Conservation (phyloP, 2,888 invertebrate genomes). For the Agrochola litura region DNA sequence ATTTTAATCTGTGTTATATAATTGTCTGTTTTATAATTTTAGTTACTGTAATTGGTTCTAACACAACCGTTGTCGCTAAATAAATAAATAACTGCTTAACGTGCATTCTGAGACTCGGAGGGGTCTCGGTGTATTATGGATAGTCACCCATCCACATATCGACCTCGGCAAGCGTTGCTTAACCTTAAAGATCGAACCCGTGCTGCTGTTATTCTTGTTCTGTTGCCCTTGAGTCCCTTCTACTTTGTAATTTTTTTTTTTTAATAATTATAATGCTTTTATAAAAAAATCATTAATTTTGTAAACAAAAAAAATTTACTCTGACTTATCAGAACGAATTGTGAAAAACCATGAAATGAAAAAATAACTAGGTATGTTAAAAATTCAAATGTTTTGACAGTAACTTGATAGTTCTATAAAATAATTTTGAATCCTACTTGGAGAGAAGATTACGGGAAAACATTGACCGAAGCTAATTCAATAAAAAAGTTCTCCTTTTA, state of each 20-base stretch:
- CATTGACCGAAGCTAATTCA: slow-evolving; percentile 1
- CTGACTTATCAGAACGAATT: background rate
- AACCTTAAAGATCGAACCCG: too few species aligned
- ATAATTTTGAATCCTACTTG: background rate
- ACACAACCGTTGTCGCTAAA: too few species aligned
- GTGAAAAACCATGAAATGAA: too few species aligned
- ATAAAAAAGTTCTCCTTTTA: background rate
- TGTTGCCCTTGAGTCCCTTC: background rate
- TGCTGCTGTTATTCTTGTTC: too few species aligned
- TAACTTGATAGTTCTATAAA: background rate
- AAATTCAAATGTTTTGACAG: background rate
- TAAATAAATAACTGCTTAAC: too few species aligned
- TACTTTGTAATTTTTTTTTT: background rate
- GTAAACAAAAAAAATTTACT: background rate
- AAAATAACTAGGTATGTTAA: background rate
- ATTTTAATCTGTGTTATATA: too few species aligned
- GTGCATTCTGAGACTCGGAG: too few species aligned
- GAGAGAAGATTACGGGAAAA: background rate
- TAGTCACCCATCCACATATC: too few species aligned
- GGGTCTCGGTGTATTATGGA: too few species aligned
- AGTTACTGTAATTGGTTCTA: too few species aligned
- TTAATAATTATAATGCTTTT: background rate
- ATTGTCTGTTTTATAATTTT: too few species aligned
- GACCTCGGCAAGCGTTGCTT: too few species aligned
- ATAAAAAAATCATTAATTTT: background rate